These are phyloP conservation scores for Eupleurogrammus muticus DNA, from an alignment of 2,797 vertebrate species.

Conservation along the genomic window DNA sequence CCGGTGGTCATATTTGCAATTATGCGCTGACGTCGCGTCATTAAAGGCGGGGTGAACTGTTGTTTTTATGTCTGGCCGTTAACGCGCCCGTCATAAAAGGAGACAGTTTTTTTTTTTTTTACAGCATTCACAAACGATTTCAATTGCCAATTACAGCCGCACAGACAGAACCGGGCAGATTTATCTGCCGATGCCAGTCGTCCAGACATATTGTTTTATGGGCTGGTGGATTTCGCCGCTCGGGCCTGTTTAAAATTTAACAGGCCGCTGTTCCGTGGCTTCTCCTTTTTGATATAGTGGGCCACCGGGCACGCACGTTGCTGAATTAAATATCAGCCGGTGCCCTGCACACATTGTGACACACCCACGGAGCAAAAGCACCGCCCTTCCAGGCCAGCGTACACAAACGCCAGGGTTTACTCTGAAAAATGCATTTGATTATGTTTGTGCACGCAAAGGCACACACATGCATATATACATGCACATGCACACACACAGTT, in stretches of 20 bases:
- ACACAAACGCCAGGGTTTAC: no score
- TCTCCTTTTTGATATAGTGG: slow-evolving; percentile 65
- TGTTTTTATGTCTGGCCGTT: slow-evolving; percentile 75
- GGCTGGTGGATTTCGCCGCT: slow-evolving; percentile 60
- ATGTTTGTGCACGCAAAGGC: slow-evolving; percentile 1
- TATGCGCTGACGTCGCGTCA: slow-evolving; percentile 56
- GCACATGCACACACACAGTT: not conserved
- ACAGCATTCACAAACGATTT: slow-evolving; percentile 69
- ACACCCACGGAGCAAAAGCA: slow-evolving; percentile 13
- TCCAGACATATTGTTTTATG: slow-evolving; percentile 68
- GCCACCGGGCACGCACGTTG: slow-evolving; percentile 24
- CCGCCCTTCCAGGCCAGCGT: not conserved
- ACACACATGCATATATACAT: not conserved
- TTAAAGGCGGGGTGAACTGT: slow-evolving; percentile 67
- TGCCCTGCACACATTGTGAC: slow-evolving; percentile 23
- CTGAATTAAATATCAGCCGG: slow-evolving; percentile 65
- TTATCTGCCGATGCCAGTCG: slow-evolving; percentile 61
- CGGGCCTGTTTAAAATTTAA: slow-evolving; percentile 77
- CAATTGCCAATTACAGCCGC: slow-evolving; percentile 74
- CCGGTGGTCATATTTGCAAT: slow-evolving; percentile 60
- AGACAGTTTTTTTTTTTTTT: slow-evolving; percentile 72
- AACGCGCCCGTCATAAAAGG: slow-evolving; percentile 68
- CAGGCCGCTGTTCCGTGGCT: slow-evolving; percentile 58
- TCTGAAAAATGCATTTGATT: not conserved
- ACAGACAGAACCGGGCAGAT: slow-evolving; percentile 54